A percentile compares a stretch with the other conserved stretches of the same genome.
Evolutionary conservation across 2,797 vertebrate species (phyloP).

Genomic region (Sandelia bainsii): DNA sequence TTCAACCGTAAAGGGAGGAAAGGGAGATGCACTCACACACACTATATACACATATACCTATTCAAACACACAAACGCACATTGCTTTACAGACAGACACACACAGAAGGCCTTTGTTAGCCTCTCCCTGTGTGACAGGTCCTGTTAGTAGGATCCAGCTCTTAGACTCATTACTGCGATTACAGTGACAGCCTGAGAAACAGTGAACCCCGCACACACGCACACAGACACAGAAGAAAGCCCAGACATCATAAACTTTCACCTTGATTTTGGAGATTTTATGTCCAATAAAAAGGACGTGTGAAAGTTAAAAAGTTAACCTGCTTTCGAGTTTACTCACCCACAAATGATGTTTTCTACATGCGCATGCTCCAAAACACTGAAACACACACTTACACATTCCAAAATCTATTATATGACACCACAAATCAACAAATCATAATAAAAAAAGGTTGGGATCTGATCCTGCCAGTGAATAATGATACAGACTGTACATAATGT

Average conservation of each 20-base stretch:
- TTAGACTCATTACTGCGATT: conserved; percentile 79
- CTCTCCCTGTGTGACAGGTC: conserved; percentile 59
- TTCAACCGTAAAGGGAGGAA: conserved; percentile 22
- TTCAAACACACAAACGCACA: conserved; percentile 32
- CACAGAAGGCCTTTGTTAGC: conserved; percentile 54
- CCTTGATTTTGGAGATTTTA: not conserved
- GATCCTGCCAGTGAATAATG: too few species aligned
- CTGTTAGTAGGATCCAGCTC: conserved; percentile 55
- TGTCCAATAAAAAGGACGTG: not conserved
- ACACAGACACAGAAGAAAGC: conserved; percentile 4
- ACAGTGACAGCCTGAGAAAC: conserved; percentile 60
- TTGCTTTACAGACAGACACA: conserved; percentile 18
- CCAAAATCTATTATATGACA: not conserved
- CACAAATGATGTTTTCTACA: not conserved
- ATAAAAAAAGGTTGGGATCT: too few species aligned
- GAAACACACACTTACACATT: not conserved
- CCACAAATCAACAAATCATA: not conserved
- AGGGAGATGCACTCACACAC: not conserved
- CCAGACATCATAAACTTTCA: not conserved
- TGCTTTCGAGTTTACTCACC: not conserved
- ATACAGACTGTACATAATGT: too few species aligned
- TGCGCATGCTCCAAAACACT: not conserved
- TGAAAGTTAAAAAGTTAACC: not conserved
- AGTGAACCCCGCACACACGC: not conserved
- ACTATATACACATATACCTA: conserved; percentile 16